These are phyloP conservation scores for Chitala chitala DNA, from an alignment of 2,113 vertebrate genomes.

Conservation along the genomic window DNA sequence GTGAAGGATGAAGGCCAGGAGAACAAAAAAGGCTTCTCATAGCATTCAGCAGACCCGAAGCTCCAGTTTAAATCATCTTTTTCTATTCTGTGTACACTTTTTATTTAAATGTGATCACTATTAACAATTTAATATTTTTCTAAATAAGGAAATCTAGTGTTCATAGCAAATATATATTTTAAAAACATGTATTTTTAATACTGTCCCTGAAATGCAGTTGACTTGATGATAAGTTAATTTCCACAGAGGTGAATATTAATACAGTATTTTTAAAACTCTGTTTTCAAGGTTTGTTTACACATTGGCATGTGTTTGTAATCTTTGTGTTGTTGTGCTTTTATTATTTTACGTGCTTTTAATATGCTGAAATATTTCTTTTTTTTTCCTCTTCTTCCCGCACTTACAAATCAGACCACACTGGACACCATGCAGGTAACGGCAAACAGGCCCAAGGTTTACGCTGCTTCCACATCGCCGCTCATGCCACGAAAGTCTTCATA, in stretches of 20 bases:
- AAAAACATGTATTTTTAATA: no score
- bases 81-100: neutral
- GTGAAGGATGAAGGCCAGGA: no score
- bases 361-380: neutral
- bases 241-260: no score
- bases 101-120: neutral
- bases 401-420: constrained; percentile 81
- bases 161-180: no score
- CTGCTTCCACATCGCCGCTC: neutral
- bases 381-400: constrained; percentile 49
- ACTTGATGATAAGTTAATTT: no score
- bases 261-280: neutral
- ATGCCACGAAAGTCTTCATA: neutral
- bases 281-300: no score
- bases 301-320: no score
- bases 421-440: constrained; percentile 94
- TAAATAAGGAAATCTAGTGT: neutral
- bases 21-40: no score
- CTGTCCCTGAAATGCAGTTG: no score
- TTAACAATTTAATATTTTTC: neutral
- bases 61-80: neutral
- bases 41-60: no score
- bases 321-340: no score
- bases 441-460: constrained; percentile 23
- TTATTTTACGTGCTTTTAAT: neutral